phyloP scores from a whole-genome alignment of 2,797 vertebrate species.

The Rhinoraja longicauda region DNA sequence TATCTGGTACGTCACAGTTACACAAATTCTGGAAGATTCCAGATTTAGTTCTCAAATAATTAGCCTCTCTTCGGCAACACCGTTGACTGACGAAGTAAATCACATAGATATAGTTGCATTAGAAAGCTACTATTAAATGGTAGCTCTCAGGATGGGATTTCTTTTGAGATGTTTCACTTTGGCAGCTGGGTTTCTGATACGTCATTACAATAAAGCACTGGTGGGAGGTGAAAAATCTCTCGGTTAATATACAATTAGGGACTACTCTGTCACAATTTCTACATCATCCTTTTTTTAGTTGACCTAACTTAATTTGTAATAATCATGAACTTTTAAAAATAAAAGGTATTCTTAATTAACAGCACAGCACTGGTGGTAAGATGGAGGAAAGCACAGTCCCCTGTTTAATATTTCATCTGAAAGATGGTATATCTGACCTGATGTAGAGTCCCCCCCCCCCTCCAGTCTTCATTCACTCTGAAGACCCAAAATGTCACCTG shows the following conservation, averaged over 20 bases:
- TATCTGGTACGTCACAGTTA: neutral
- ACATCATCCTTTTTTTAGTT: neutral
- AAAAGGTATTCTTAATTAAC: neutral
- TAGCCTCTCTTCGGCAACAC: neutral
- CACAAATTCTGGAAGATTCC: neutral
- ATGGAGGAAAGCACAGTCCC: neutral
- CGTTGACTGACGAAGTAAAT: neutral
- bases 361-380: neutral
- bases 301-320: neutral
- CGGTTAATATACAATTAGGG: neutral
- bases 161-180: neutral
- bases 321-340: neutral
- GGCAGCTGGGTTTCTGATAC: neutral
- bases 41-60: neutral
- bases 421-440: neutral
- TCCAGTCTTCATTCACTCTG: too few relatives aligned
- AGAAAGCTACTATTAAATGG: neutral
- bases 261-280: neutral
- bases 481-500: too few relatives aligned
- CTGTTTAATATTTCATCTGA: neutral
- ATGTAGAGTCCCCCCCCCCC: too few relatives aligned
- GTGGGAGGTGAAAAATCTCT: neutral
- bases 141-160: neutral
- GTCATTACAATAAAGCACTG: neutral
- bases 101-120: neutral